These are phyloP conservation scores for Plagodis pulveraria DNA, from an alignment of 2,888 invertebrate species.

Conservation along the genomic window DNA sequence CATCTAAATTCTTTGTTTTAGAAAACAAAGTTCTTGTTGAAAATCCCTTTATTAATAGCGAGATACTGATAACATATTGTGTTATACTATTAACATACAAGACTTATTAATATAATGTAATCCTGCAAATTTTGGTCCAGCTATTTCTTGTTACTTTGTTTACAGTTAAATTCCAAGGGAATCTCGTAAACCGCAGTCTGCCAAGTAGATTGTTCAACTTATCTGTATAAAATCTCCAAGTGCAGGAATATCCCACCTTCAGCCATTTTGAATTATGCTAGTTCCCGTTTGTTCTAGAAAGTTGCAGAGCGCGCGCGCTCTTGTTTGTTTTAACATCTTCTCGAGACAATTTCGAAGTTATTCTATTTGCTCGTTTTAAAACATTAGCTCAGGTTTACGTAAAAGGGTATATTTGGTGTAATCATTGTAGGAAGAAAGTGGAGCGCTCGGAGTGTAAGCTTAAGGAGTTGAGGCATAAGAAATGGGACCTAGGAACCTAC, in stretches of 20 bases:
- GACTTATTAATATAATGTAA: no score
- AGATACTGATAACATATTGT: no score
- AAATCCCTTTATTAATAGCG: no score
- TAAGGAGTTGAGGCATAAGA: background rate
- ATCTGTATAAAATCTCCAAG: slow-evolving; percentile 27
- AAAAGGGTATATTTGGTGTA: background rate
- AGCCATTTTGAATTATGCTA: slow-evolving; percentile 37
- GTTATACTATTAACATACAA: no score
- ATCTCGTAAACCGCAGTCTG: slow-evolving; percentile 14
- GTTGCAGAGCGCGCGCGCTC: slow-evolving; percentile 25
- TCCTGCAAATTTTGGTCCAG: background rate
- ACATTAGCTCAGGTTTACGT: background rate
- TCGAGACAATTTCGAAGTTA: slow-evolving; percentile 29
- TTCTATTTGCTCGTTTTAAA: slow-evolving; percentile 17
- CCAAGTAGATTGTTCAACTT: slow-evolving; percentile 27
- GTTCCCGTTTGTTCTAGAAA: slow-evolving; percentile 28
- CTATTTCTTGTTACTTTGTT: slow-evolving; percentile 1
- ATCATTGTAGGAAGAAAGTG: background rate
- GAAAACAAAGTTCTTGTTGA: no score
- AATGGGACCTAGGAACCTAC: no score
- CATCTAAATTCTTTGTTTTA: no score
- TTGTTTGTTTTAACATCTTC: slow-evolving; percentile 31
- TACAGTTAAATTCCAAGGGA: slow-evolving; percentile 12
- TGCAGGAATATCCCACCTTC: slow-evolving; percentile 20
- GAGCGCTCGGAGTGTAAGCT: background rate